A percentile compares a stretch with the other conserved stretches of the same genome.
These are phyloP conservation scores for Tanypteryx hageni DNA, from an alignment of 2,888 invertebrate genomes.

Conservation along the genomic window DNA sequence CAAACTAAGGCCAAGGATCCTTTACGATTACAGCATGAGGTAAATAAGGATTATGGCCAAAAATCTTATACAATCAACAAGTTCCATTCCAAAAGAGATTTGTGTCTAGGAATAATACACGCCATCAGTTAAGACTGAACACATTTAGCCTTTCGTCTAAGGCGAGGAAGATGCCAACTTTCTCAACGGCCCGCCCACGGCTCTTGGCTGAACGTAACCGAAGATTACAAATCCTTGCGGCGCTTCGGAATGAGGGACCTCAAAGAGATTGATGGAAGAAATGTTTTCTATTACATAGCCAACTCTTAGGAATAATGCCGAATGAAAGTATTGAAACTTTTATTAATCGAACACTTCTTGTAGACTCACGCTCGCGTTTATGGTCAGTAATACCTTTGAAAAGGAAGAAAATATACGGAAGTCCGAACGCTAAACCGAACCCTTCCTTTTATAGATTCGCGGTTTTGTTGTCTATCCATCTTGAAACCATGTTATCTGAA, in stretches of 20 bases:
- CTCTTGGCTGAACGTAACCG: neutral
- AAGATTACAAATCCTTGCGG: constrained; percentile 13
- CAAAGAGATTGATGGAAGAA: neutral
- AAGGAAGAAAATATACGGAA: no score
- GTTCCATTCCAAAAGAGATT: constrained; percentile 24
- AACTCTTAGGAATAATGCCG: neutral
- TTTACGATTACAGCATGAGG: neutral
- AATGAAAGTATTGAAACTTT: neutral
- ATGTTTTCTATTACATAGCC: neutral
- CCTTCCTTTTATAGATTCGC: no score
- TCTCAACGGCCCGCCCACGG: constrained; percentile 36
- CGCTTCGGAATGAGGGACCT: neutral
- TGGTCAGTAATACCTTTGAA: no score
- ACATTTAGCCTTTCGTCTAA: constrained; percentile 16
- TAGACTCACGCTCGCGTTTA: no score
- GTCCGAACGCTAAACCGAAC: no score
- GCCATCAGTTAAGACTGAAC: constrained; percentile 12
- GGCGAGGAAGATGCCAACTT: constrained; percentile 13
- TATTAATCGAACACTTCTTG: neutral
- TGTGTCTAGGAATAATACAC: constrained; percentile 7
- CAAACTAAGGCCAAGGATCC: constrained; percentile 9
- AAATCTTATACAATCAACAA: constrained; percentile 32
- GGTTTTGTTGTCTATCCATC: no score
- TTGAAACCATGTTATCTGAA: no score
- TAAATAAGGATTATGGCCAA: constrained; percentile 19